Percentiles rank a stretch among this genome's conserved stretches.
These are phyloP conservation scores for Phrynocephalus vlangalii DNA, from an alignment of 2,797 vertebrate genomes.

Conservation along the genomic window DNA sequence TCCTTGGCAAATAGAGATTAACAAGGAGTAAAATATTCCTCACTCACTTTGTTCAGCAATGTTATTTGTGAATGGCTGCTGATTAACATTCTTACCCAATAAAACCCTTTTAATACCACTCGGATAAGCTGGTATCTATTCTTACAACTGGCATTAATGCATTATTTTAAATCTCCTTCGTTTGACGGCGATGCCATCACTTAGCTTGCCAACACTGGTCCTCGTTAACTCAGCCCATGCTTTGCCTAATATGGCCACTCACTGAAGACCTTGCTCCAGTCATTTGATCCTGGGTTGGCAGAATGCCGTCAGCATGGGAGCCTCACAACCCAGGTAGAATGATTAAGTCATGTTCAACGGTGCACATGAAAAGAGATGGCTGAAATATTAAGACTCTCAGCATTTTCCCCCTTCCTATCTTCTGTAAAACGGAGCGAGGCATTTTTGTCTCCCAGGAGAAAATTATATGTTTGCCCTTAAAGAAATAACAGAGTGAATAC, in stretches of 20 bases:
- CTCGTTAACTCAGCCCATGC: constrained; percentile 64
- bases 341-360: constrained; percentile 38
- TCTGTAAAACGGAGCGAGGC: constrained; percentile 26
- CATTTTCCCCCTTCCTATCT: not conserved
- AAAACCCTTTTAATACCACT: constrained; percentile 51
- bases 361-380: constrained; percentile 23
- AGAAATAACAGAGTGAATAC: constrained; percentile 36
- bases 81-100: constrained; percentile 20
- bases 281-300: constrained; percentile 69
- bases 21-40: constrained; percentile 28
- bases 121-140: constrained; percentile 53
- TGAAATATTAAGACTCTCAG: not conserved
- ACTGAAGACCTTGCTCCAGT: constrained; percentile 73
- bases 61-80: constrained; percentile 37
- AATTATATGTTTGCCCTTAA: constrained; percentile 37
- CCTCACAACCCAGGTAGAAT: constrained; percentile 62
- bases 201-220: constrained; percentile 63
- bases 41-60: constrained; percentile 50
- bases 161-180: constrained; percentile 66
- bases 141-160: constrained; percentile 45
- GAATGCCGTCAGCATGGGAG: constrained; percentile 54
- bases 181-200: constrained; percentile 53
- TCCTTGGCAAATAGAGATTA: not conserved
- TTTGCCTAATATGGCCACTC: constrained; percentile 88
- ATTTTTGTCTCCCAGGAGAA: constrained; percentile 44